Evolutionary conservation across 2,113 vertebrate species (phyloP).

Genomic region (Bubo scandiacus): DNA sequence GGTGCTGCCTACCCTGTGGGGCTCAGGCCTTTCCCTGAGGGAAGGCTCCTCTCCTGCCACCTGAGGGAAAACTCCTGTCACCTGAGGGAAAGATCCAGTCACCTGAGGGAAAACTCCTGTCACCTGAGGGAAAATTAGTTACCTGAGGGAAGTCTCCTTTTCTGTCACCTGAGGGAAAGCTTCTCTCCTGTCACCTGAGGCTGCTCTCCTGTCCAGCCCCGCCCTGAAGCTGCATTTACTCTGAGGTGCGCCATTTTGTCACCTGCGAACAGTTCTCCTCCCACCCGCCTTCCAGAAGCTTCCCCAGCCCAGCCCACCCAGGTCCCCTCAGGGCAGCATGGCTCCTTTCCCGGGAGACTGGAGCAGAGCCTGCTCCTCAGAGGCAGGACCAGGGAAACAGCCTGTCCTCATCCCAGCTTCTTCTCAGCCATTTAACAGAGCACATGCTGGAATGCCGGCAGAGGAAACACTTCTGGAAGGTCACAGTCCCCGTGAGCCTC

Average conservation of each 20-base stretch:
- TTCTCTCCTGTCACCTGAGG: neutral
- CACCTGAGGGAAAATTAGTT: neutral
- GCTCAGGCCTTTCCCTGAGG: neutral
- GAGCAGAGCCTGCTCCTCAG: neutral
- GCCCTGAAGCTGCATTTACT: neutral
- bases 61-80: no score
- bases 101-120: neutral
- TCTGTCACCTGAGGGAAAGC: neutral
- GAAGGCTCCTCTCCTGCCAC: neutral
- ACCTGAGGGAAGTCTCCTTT: neutral
- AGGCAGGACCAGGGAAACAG: neutral
- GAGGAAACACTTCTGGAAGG: neutral
- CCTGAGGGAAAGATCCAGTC: fast-evolving
- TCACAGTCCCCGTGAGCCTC: neutral
- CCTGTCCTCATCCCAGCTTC: neutral
- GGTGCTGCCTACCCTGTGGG: neutral
- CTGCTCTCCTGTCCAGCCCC: neutral
- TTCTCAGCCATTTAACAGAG: neutral
- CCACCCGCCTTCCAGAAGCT: neutral
- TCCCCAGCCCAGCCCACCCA: neutral
- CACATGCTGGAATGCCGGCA: neutral
- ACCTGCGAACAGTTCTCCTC: fast-evolving
- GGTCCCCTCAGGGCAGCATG: neutral
- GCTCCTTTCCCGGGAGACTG: neutral
- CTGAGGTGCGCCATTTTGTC: fast-evolving